Base-by-base conservation (phyloP, 1,140 invertebrate species). In the Drosophila lacteicornis region DNA sequence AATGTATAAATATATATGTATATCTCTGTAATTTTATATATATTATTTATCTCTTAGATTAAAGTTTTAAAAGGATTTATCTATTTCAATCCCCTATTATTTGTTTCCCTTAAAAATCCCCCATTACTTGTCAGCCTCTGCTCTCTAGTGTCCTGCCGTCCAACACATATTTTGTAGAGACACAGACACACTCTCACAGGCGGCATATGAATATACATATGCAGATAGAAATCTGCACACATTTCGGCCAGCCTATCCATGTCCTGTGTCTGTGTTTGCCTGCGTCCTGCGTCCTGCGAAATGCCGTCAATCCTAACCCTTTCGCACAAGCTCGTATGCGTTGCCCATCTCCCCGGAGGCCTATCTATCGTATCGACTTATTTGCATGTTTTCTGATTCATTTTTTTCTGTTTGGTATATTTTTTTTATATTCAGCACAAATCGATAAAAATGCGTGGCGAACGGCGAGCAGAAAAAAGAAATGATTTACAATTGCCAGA, bases 301-400 rank as follows among this genome's bases (percentile, higher is more conserved):
- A 59, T 80, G 77, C 80, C 77, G 69, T 84, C 84, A 90, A 84
- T 88, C 85, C 82, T 90, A 88, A 88, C 84, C 84, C 80, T 81
- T 88, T 59, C 57, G 85, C 78, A 77, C 19, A 25, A 56, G 19
- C 80, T 60, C 73, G 63, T 75, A 82, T 62, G 63, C 33, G 59
- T 27, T 61, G 47, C 47, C 53, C 60, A 46, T 19, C 70, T 75
- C 69, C 77, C 69, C 42, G 33, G 63, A 59, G 74, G 50, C 55
- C 69, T 65, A 77, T 82, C 82, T 68, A 68, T 66, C 58, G 60
- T 69, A 73, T 66, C 59, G 60, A 79, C 74, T 79, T 47, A 85
- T 85, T 85, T 86, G 78, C 82, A 84, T 84, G 81, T 84, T 83
- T 83, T 85, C 67, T 70, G 78, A 85, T 84, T 84, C 63, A 49